phyloP scores from a whole-genome alignment of 2,888 invertebrate species.

The Orthosia incerta region DNA sequence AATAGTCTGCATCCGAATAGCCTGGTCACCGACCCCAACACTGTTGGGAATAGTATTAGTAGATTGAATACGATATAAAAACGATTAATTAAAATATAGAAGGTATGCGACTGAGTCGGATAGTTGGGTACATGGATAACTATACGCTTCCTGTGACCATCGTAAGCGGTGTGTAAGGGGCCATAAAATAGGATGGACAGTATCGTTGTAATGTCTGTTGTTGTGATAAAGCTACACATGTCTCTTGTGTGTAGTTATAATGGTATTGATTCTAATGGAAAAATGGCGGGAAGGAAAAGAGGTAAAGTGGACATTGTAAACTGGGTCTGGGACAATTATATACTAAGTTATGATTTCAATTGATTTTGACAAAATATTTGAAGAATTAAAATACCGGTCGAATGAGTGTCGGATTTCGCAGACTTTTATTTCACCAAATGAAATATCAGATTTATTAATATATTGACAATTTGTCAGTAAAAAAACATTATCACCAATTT shows the following conservation, averaged over 20 bases:
- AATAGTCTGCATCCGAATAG: no score
- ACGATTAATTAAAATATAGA: constrained; percentile 38
- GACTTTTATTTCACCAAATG: no score
- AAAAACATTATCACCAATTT: no score
- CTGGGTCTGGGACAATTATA: neutral
- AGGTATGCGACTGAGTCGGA: constrained; percentile 13
- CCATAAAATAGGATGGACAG: constrained; percentile 44
- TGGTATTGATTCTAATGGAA: neutral
- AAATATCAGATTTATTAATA: no score
- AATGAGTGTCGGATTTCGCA: no score
- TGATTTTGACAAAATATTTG: neutral
- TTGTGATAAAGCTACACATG: neutral
- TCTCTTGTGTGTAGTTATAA: neutral
- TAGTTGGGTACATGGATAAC: constrained; percentile 21
- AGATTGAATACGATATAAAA: constrained; percentile 29
- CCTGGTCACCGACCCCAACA: no score
- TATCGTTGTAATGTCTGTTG: neutral
- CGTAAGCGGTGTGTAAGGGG: constrained; percentile 31
- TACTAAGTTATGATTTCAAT: neutral
- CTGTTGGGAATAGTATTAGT: no score
- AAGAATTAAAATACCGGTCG: neutral
- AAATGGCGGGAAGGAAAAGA: neutral
- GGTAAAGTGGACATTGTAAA: neutral
- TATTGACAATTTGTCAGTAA: no score
- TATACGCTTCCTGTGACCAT: constrained; percentile 41